A percentile compares a stretch with the other conserved stretches of the same genome.
phyloP scores from a whole-genome alignment of 2,888 invertebrate species.

The Oscheius onirici region DNA sequence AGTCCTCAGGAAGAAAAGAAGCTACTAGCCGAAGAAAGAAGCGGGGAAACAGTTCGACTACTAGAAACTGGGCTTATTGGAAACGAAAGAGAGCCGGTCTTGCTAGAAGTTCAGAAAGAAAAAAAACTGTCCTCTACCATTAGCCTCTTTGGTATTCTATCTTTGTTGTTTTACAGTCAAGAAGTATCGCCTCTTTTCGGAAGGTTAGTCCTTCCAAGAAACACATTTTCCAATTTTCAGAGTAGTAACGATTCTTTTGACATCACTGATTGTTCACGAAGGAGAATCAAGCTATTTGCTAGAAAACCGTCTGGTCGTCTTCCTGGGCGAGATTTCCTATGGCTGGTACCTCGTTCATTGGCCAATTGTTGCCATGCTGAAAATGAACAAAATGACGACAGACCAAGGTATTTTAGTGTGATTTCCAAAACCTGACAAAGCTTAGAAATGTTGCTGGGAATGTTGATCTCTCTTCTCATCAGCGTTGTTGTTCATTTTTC shows the following conservation, averaged over 20 bases:
- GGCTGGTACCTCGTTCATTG: neutral
- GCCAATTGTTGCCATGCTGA: neutral
- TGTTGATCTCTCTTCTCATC: neutral
- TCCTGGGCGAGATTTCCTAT: neutral
- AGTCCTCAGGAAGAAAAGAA: no score
- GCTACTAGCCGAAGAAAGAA: no score
- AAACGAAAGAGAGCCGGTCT: no score
- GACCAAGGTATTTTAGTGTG: no score
- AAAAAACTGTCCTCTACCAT: neutral
- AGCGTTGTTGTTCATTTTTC: neutral
- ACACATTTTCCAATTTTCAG: neutral
- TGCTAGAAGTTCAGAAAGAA: no score
- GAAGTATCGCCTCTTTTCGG: neutral
- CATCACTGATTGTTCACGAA: neutral
- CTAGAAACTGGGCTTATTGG: no score
- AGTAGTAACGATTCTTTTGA: neutral
- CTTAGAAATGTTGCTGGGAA: neutral
- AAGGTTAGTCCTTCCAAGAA: neutral
- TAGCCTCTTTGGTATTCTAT: neutral
- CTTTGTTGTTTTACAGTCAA: neutral
- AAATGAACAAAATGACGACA: neutral
- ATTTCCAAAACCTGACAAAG: neutral
- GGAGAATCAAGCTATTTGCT: neutral
- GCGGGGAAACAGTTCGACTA: no score
- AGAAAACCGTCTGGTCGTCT: neutral